These are phyloP conservation scores for Phasianus colchicus DNA, from an alignment of 2,113 vertebrate species.

Conservation along the genomic window DNA sequence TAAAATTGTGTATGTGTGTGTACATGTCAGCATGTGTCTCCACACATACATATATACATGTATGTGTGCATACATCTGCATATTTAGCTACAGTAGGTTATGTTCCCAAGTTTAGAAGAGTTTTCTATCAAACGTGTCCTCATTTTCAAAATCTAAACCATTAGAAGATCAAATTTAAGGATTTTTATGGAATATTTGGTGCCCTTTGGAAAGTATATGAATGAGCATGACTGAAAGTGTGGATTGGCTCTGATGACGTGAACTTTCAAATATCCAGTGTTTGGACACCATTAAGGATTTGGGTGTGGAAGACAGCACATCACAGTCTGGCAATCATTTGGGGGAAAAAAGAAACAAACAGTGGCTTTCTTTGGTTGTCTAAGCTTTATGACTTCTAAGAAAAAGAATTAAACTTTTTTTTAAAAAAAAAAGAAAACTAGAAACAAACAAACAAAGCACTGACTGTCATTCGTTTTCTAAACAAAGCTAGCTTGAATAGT, in stretches of 20 bases:
- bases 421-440: not conserved
- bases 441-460: not conserved
- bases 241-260: fast-evolving
- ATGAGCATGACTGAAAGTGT: too few species aligned
- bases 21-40: too few species aligned
- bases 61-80: fast-evolving
- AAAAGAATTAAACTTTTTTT: not conserved
- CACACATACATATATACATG: too few species aligned
- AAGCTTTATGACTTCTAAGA: not conserved
- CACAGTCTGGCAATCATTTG: not conserved
- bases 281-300: not conserved
- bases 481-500: not conserved
- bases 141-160: fast-evolving
- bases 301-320: too few species aligned
- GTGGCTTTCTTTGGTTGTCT: not conserved
- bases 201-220: fast-evolving
- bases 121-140: not conserved
- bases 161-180: not conserved
- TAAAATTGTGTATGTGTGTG: fast-evolving
- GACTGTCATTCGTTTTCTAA: not conserved
- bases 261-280: fast-evolving
- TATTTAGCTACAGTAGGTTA: not conserved
- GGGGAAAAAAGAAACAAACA: not conserved
- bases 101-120: not conserved
- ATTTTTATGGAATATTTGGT: not conserved